These are phyloP conservation scores for Xiphorhynchus erythropygius DNA, from an alignment of 2,797 vertebrate species.

Conservation along the genomic window DNA sequence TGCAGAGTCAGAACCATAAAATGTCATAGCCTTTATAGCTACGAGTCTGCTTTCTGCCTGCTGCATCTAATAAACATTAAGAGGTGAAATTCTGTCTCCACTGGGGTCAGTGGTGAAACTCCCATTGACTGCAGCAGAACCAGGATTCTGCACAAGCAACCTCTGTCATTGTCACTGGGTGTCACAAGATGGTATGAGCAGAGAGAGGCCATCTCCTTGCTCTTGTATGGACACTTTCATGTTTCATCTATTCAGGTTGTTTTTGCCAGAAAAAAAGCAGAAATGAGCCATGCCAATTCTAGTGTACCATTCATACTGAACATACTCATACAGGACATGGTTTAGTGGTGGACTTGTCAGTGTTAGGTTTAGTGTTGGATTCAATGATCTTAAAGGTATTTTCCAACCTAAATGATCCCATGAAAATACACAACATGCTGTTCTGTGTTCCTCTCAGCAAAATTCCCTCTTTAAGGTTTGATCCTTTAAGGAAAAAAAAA, in stretches of 20 bases:
- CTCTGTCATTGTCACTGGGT: neutral
- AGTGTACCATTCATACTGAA: neutral
- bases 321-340: neutral
- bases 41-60: conserved; percentile 59
- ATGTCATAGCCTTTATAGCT: conserved; percentile 59
- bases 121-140: neutral
- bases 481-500: neutral
- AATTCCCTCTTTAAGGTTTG: neutral
- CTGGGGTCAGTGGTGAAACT: neutral
- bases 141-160: neutral
- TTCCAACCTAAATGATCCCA: neutral
- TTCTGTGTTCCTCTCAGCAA: neutral
- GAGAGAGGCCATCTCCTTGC: neutral
- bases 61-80: conserved; percentile 64
- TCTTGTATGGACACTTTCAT: neutral
- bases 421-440: neutral
- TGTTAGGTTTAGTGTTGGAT: neutral
- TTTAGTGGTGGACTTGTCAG: neutral
- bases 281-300: neutral
- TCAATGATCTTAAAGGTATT: neutral
- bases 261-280: neutral
- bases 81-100: conserved; percentile 45
- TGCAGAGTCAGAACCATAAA: conserved; percentile 65
- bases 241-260: neutral
- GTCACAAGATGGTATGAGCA: neutral